A percentile compares a stretch with the other conserved stretches of the same genome.
phyloP scores from a whole-genome alignment of 1,140 invertebrate species.

The Polypedilum vanderplanki region DNA sequence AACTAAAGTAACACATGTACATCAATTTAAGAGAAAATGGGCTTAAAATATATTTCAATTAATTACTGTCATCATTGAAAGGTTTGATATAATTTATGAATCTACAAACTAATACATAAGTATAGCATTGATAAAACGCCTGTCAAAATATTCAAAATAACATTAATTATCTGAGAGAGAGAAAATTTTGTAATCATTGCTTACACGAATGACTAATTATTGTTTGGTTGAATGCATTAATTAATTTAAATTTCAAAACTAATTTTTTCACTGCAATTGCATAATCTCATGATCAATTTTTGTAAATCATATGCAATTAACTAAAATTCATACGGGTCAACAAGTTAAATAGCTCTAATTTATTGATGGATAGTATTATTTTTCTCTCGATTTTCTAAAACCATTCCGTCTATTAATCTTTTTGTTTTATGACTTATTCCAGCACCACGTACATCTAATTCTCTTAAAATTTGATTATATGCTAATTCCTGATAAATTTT shows the following conservation, averaged over 20 bases:
- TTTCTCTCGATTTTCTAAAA: constrained; percentile 27
- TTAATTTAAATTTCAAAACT: neutral
- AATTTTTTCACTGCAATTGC: too few relatives aligned
- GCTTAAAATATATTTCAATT: neutral
- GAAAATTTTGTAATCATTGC: neutral
- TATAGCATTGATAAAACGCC: too few relatives aligned
- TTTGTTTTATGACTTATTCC: constrained; percentile 35
- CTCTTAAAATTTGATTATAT: constrained; percentile 38
- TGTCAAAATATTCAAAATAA: neutral
- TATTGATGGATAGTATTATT: neutral
- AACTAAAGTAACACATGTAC: neutral
- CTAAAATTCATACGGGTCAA: too few relatives aligned
- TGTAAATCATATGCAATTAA: too few relatives aligned
- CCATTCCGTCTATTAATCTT: constrained; percentile 35
- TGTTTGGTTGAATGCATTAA: too few relatives aligned
- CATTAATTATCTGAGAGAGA: neutral
- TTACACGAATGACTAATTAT: neutral
- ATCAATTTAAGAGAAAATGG: too few relatives aligned
- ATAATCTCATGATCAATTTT: too few relatives aligned
- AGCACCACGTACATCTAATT: constrained; percentile 39
- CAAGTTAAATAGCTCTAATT: too few relatives aligned
- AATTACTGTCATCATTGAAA: neutral
- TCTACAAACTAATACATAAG: neutral
- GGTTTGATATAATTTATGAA: neutral
- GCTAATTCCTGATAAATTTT: constrained; percentile 38